Base-by-base conservation (phyloP, 2,888 invertebrate species). In the Stegophylla sp. region DNA sequence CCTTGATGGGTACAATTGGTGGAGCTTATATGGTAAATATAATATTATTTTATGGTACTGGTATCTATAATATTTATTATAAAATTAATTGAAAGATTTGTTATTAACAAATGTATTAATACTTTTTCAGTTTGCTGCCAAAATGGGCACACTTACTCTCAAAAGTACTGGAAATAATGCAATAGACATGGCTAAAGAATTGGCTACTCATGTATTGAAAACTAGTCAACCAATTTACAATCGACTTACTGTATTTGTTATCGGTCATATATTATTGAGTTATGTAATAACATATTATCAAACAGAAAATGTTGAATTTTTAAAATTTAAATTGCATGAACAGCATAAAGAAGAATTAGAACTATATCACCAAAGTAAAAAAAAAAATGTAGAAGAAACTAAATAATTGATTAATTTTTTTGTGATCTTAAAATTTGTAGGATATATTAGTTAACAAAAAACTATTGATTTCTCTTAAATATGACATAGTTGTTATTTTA, bases 1-100 rank as follows among this genome's bases (percentile, higher is more conserved):
- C 82, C 0, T 23, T 71, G 23, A 34, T 79, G 61, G 9, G 69
- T 20, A 5, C 69, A 64, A 77, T 77, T 64, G 63, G 45, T 41
- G 77, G 71, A 45, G 28, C 79, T 3, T 82, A 82, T 20, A 41
- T 82, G 51, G 82, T 82, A 77, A 77, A 48, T 63, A 48, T 61
- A 20, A 34, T 20, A 15, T 51, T 7, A 66, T 34, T 66, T 41
- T n/a, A 41, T 63, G 9, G 7, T 34, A 34, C 7, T 34, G 3
- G 7, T 34, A 34, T 34, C 34, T 13, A 4, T 15, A 28, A 15
- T 28, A 23, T 28, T 15, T 3, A 61, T 61, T 23, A 26, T 7
- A 12, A 26, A 15, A 63, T 26, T 63, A 53, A 61, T 23, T 61
- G 10, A n/a, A n/a, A 43, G 4, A 43, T 20, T 53, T 53, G 15